Conservation (phyloP, 2,888 invertebrate genomes). For the Strigamia crassipes region DNA sequence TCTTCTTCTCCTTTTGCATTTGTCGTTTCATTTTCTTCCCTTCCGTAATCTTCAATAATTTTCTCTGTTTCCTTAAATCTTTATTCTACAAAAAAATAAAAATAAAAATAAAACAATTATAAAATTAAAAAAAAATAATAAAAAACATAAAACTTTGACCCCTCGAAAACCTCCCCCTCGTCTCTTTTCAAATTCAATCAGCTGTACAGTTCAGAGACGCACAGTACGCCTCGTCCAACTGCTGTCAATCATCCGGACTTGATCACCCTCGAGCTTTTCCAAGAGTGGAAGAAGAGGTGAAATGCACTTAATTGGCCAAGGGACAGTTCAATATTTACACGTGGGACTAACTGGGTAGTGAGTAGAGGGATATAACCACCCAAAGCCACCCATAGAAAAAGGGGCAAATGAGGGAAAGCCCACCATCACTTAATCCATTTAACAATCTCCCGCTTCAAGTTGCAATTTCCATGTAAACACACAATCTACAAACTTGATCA, state of each 20-base stretch:
- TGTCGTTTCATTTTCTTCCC: constrained; percentile 1
- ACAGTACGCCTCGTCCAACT: neutral
- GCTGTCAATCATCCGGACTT: constrained; percentile 12
- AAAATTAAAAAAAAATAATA: neutral
- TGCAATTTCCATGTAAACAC: constrained; percentile 31
- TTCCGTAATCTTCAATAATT: neutral
- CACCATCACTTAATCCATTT: neutral
- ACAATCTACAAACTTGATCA: constrained; percentile 24
- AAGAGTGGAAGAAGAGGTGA: neutral
- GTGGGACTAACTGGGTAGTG: neutral
- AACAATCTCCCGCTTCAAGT: constrained; percentile 11
- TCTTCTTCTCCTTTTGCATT: constrained; percentile 8
- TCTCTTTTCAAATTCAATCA: constrained; percentile 24
- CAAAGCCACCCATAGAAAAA: neutral
- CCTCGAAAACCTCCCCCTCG: neutral
- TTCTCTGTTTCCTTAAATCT: neutral
- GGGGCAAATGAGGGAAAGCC: neutral
- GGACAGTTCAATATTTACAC: constrained; percentile 2
- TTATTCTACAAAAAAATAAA: constrained; percentile 31
- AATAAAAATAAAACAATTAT: neutral
- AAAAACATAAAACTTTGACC: constrained; percentile 30
- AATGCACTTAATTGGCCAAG: neutral
- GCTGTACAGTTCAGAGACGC: constrained; percentile 4
- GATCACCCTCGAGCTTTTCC: constrained; percentile 6
- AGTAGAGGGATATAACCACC: neutral